phyloP scores from a whole-genome alignment of 2,113 vertebrate genomes.

The Myotis lucifugus region DNA sequence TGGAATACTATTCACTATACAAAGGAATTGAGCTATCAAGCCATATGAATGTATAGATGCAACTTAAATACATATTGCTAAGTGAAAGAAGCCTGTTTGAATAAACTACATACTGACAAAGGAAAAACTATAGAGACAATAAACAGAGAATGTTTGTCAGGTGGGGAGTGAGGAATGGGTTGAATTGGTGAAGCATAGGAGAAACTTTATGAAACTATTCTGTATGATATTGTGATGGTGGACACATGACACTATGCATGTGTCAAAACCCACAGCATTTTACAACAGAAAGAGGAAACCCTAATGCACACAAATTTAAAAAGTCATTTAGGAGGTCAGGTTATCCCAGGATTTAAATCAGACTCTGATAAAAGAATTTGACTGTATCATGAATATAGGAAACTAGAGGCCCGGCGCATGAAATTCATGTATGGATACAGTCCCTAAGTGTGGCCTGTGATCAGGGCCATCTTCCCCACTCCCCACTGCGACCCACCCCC shows the following conservation, averaged over 20 bases:
- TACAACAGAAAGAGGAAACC: not conserved
- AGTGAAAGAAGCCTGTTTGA: not conserved
- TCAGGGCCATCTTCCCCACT: too few relatives aligned
- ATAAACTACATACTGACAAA: not conserved
- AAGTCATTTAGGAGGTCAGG: not conserved
- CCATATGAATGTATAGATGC: not conserved
- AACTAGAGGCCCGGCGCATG: too few relatives aligned
- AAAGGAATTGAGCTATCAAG: not conserved
- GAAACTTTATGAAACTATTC: not conserved
- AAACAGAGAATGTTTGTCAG: not conserved
- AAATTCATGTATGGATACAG: too few relatives aligned
- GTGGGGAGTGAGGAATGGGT: not conserved
- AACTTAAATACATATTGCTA: not conserved
- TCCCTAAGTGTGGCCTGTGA: too few relatives aligned
- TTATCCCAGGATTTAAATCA: not conserved
- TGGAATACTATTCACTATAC: not conserved
- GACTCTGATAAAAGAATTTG: not conserved
- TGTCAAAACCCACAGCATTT: not conserved
- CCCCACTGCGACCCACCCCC: too few relatives aligned
- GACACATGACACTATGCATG: not conserved
- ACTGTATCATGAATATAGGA: not conserved
- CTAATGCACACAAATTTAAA: not conserved
- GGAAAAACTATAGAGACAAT: not conserved
- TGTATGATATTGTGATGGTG: not conserved
- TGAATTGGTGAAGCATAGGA: not conserved